Conservation (phyloP, 2,113 vertebrate genomes). For the Podarcis muralis region DNA sequence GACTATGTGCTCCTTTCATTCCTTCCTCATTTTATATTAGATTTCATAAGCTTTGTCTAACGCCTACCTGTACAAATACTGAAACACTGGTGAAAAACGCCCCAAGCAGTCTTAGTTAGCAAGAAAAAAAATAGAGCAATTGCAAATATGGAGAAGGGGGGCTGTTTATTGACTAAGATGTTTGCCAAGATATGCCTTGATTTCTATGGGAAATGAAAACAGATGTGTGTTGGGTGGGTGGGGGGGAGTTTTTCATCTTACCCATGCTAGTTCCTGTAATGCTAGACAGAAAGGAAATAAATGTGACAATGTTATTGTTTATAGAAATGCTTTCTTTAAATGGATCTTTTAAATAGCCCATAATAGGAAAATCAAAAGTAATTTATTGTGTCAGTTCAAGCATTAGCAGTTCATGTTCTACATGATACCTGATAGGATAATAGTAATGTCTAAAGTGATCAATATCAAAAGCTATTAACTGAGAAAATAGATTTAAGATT, state of each 20-base stretch:
- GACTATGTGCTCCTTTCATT: background rate
- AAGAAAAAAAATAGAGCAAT: conserved; percentile 37
- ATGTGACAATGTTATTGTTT: conserved; percentile 55
- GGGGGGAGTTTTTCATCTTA: conserved; percentile 25
- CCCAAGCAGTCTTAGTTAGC: conserved; percentile 42
- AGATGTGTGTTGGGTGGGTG: conserved; percentile 49
- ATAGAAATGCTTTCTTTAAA: conserved; percentile 67
- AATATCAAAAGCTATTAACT: conserved; percentile 60
- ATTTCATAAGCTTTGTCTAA: conserved; percentile 31
- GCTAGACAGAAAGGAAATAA: conserved; percentile 45
- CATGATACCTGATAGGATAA: conserved; percentile 31
- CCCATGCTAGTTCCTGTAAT: conserved; percentile 41
- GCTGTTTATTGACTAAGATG: conserved; percentile 19
- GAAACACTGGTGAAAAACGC: conserved; percentile 25
- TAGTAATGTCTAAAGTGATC: conserved; percentile 53
- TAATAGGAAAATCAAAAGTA: conserved; percentile 31
- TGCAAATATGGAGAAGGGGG: conserved; percentile 32
- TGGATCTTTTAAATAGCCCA: conserved; percentile 38
- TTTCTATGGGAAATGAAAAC: conserved; percentile 64
- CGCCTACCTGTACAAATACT: background rate
- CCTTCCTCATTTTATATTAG: background rate
- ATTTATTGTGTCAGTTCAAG: conserved; percentile 38
- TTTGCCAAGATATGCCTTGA: conserved; percentile 42
- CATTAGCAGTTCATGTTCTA: conserved; percentile 39
- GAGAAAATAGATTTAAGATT: conserved; percentile 51